A percentile compares a stretch with the other conserved stretches of the same genome.
phyloP scores from a whole-genome alignment of 37 sponge, comb jelly and placozoan species.

The Agelas oroides region DNA sequence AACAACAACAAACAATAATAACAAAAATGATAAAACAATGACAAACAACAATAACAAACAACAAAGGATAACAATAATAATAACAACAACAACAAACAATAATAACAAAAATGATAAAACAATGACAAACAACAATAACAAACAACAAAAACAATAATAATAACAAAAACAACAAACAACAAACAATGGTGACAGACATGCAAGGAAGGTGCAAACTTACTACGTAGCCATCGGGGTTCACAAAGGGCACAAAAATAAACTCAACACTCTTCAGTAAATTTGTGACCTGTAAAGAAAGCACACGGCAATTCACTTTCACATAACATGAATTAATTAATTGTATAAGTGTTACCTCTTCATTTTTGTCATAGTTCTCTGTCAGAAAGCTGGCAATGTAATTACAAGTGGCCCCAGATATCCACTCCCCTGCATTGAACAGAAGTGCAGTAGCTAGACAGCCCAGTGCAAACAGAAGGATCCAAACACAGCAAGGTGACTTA shows the following conservation, averaged over 20 bases:
- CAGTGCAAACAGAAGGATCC: too few relatives aligned
- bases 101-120: not conserved
- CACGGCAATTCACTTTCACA: not conserved
- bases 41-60: not conserved
- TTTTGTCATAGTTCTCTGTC: conserved; percentile 41
- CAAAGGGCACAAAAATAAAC: conserved; percentile 76
- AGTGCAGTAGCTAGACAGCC: too few relatives aligned
- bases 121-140: not conserved
- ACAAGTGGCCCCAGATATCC: conserved; percentile 90
- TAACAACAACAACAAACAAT: not conserved
- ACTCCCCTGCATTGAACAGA: conserved; percentile 69
- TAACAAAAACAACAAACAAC: too few relatives aligned
- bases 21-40: too few relatives aligned
- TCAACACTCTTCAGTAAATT: conserved; percentile 25
- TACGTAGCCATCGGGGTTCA: conserved; percentile 88
- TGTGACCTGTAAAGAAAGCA: conserved; percentile 27
- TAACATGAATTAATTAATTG: not conserved
- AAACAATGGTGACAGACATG: too few relatives aligned
- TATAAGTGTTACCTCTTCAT: conserved; percentile 38
- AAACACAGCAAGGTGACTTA: too few relatives aligned
- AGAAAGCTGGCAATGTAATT: conserved; percentile 74
- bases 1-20: not conserved
- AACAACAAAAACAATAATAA: not conserved
- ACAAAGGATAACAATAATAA: not conserved
- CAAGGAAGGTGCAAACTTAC: conserved; percentile 38